Base-by-base conservation (phyloP, 2,113 vertebrate genomes). In the Gymnocephalus cernua region DNA sequence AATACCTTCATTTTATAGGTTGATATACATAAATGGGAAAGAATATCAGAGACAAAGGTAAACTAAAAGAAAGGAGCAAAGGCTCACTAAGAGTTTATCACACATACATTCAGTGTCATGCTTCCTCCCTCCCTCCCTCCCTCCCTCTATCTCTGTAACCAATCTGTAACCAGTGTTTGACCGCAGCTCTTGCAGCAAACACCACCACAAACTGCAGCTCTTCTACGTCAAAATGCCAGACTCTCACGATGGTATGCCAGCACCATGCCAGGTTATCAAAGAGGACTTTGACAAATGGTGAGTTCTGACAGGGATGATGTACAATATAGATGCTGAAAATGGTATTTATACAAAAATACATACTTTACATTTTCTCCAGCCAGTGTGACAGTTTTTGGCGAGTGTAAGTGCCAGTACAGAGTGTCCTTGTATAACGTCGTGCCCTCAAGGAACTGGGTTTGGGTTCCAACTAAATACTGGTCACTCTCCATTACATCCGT, bases 251-350 rank as follows among this genome's bases (percentile, higher is more conserved):
- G 74, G 82, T 2, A 84, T 75, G 38, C 91, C 93, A 65, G 92
- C 92, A 38, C 53, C 91, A 0, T 94, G 93, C 82, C 94, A 90
- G 72, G 77, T 91, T 47, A 94, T 94, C 85, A 93, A 86, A 66
- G 88, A 77, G 50, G 82, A 93, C 11, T 59, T 77, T 58, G 83
- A 93, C 58, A 93, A 91, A 83, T 93, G 94, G 93, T 94, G 85
- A 94, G 94, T 93, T 51, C 44, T 38, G 71, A 83, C 35, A 61
- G 29, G 18, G 65, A 53, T 53, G 41, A 68, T 12, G 16, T 29
- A 1, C 1, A 59, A 53, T 74, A 19, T 44, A 35, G 6, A 64
- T 32, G 18, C 16, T 54, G 0, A 16, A 62, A 54, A 13, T 27
- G 1, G 27, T 15, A 16, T 23, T 63, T 23, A 2, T 29, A 59